These are phyloP conservation scores for Drosophila parvula DNA, from an alignment of 1,140 invertebrate genomes.

Conservation along the genomic window DNA sequence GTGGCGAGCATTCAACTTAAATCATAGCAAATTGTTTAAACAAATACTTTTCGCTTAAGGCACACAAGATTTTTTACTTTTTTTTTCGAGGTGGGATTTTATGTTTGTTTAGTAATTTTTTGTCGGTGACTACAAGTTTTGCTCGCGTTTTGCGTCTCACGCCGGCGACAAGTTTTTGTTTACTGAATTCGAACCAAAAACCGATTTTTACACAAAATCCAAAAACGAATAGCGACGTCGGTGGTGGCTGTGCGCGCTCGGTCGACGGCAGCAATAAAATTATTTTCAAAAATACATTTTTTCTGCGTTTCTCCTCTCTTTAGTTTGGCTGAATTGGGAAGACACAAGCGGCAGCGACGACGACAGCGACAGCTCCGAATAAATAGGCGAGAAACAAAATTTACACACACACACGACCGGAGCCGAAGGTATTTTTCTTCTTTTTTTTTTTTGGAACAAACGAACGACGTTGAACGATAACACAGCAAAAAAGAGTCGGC, in stretches of 20 bases:
- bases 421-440: conserved; percentile 28
- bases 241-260: conserved; percentile 31
- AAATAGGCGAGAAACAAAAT: conserved; percentile 40
- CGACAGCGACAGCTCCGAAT: conserved; percentile 32
- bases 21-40: conserved; percentile 74
- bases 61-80: conserved; percentile 32
- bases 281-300: conserved; percentile 76
- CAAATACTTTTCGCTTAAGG: conserved; percentile 55
- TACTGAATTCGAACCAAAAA: conserved; percentile 83
- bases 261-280: conserved; percentile 63
- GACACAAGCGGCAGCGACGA: conserved; percentile 9
- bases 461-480: conserved; percentile 65
- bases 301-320: conserved; percentile 33
- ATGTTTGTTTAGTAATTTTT: conserved; percentile 31
- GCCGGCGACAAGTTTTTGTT: conserved; percentile 84
- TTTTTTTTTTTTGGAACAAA: conserved; percentile 30
- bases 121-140: conserved; percentile 18
- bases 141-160: conserved; percentile 72
- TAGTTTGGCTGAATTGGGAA: conserved; percentile 31
- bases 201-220: conserved; percentile 77
- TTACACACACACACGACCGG: conserved; percentile 45
- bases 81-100: neutral
- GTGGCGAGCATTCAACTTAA: conserved; percentile 69
- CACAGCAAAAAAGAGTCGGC: conserved; percentile 9
- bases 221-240: conserved; percentile 55